Evolutionary conservation across 2,888 invertebrate species (phyloP), one percentile per base, ranked within the genome.

Genomic region (Netelia fuscicornis): DNA sequence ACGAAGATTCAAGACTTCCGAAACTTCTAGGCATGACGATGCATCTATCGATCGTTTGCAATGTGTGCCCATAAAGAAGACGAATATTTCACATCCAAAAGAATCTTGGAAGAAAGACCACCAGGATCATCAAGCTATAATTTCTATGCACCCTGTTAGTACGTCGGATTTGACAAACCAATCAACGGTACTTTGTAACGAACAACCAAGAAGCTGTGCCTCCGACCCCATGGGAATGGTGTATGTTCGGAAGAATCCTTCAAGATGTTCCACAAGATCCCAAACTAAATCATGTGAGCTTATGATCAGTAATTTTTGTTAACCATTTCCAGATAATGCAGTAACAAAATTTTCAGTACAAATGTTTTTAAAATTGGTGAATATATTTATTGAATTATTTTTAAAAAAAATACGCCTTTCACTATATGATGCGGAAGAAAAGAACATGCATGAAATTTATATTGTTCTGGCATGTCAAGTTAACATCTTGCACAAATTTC

Each of bases 211-310:
- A 74, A 90, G 88, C 82, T 81, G 84, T 2, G 72, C 75, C 13
- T 88, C 89, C 13, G 89, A 88, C 70, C 87, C 89, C 30, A 85
- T 85, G 6, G 86, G 86, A 62, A 74, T 86, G 0, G 71, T 54
- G 6, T 77, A 76, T 9, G 77, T 84, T 42, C 81, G 84, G 8
- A 86, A 83, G 11, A 88, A 83, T 86, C 81, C 86, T 6, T 81
- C 87, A 0, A 88, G 89, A 60, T 83, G 79, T 83, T 74, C 85
- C 30, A 75, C 82, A 56, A 62, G 60, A 30, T 86, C 88, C 1
- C 81, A 86, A 60, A 81, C 87, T 2, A 92, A 92, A 78, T 92
- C 92, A n/a, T 92, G 92, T 92, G 87, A 91, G 88, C 20, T 67
- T 10, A 52, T 44, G 5, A 30, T 30, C 5, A 30, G 6, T 30